These are phyloP conservation scores for Rhynchonema sp. DNA, from an alignment of 2,888 invertebrate species.

Conservation along the genomic window DNA sequence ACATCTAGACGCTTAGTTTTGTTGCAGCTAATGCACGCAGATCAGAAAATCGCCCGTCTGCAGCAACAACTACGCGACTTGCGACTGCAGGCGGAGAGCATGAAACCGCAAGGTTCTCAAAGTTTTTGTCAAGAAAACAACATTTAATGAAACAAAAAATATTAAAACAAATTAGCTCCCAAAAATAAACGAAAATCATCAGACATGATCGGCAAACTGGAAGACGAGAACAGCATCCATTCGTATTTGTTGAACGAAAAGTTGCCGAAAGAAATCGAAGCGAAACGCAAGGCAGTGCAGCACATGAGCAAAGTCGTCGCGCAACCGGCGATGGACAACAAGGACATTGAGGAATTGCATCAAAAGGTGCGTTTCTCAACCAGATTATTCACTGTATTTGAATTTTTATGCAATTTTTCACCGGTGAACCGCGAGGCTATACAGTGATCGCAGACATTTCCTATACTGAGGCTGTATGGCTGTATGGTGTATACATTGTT, in stretches of 20 bases:
- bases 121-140: neutral
- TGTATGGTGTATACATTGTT: no score
- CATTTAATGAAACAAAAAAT: neutral
- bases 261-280: constrained; percentile 49
- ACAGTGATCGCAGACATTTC: no score
- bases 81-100: constrained; percentile 38
- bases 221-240: constrained; percentile 55
- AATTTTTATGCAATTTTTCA: no score
- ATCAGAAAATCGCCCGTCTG: constrained; percentile 41
- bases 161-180: neutral
- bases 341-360: constrained; percentile 44
- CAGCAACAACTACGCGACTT: constrained; percentile 47
- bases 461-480: no score
- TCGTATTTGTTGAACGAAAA: constrained; percentile 56
- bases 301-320: constrained; percentile 48
- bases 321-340: constrained; percentile 46
- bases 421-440: no score
- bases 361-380: no score
- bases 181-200: constrained; percentile 1
- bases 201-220: constrained; percentile 48
- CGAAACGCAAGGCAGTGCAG: constrained; percentile 44
- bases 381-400: no score
- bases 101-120: constrained; percentile 41
- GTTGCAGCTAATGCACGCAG: constrained; percentile 34
- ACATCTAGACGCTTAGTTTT: neutral